A percentile compares a stretch with the other conserved stretches of the same genome.
These are phyloP conservation scores for Mylabris phalerata DNA, from an alignment of 1,140 invertebrate species.

Conservation along the genomic window DNA sequence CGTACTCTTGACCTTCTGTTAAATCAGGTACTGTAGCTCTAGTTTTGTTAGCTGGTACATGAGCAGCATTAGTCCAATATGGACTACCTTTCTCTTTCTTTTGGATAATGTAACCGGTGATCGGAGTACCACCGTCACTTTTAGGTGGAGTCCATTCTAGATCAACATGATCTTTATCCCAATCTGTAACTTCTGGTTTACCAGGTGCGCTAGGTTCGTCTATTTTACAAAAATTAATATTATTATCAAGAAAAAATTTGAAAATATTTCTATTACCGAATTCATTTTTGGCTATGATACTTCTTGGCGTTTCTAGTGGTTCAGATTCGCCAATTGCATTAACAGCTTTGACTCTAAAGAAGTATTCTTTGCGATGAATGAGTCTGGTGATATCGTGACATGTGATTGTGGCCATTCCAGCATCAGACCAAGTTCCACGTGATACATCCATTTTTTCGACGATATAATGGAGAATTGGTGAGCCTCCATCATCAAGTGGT, in stretches of 20 bases:
- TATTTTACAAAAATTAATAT: slow-evolving; percentile 34
- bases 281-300: slow-evolving; percentile 90
- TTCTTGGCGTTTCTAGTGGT: slow-evolving; percentile 73
- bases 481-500: slow-evolving; percentile 84
- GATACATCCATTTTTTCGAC: slow-evolving; percentile 96
- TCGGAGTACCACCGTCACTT: slow-evolving; percentile 82
- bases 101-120: slow-evolving; percentile 90
- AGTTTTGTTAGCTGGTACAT: slow-evolving; percentile 72
- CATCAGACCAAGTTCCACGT: slow-evolving; percentile 91
- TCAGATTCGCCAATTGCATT: slow-evolving; percentile 95
- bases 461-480: slow-evolving; percentile 91
- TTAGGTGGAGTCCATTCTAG: slow-evolving; percentile 82
- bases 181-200: slow-evolving; percentile 81
- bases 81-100: slow-evolving; percentile 91
- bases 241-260: not conserved
- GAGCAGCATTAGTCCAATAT: slow-evolving; percentile 83
- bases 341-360: slow-evolving; percentile 86
- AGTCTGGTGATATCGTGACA: slow-evolving; percentile 79
- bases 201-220: slow-evolving; percentile 89
- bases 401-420: slow-evolving; percentile 76
- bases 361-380: slow-evolving; percentile 88
- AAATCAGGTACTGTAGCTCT: slow-evolving; percentile 78
- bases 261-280: slow-evolving; percentile 50
- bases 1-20: slow-evolving; percentile 90
- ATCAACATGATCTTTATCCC: slow-evolving; percentile 90